These are phyloP conservation scores for Drosophila azteca DNA, from an alignment of 1,140 invertebrate genomes.

Conservation along the genomic window DNA sequence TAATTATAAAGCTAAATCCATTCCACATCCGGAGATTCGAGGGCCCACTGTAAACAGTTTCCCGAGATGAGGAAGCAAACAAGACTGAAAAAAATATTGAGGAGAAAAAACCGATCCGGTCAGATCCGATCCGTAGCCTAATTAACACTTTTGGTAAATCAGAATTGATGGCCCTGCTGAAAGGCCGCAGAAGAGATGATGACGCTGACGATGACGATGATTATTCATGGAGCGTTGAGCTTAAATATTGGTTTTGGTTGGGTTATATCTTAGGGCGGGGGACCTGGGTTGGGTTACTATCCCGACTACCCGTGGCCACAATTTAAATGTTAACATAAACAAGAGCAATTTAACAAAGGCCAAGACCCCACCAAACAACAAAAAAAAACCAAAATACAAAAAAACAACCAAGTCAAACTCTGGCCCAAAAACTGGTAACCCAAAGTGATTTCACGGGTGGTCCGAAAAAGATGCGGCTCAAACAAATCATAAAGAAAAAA, in stretches of 20 bases:
- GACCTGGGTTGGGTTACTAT: conserved; percentile 27
- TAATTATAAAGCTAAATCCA: too few relatives aligned
- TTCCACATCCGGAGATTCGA: not conserved
- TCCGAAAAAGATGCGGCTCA: conserved; percentile 78
- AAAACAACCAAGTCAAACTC: conserved; percentile 36
- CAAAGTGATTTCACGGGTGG: conserved; percentile 81
- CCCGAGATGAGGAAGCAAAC: conserved; percentile 29
- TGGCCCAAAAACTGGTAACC: conserved; percentile 59
- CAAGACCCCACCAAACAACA: conserved; percentile 31
- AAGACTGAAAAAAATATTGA: conserved; percentile 17
- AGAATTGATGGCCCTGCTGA: conserved; percentile 78
- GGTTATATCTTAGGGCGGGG: conserved; percentile 13
- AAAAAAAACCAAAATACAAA: conserved; percentile 13
- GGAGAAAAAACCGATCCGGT: conserved; percentile 28
- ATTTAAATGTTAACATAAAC: conserved; percentile 83
- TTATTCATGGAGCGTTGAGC: conserved; percentile 79
- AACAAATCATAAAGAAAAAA: conserved; percentile 79
- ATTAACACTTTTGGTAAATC: conserved; percentile 82
- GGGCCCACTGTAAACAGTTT: conserved; percentile 32
- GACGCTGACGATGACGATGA: conserved; percentile 61
- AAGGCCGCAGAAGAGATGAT: conserved; percentile 59
- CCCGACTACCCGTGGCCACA: conserved; percentile 76
- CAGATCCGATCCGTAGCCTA: conserved; percentile 43
- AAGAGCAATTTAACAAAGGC: conserved; percentile 83
- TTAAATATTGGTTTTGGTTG: conserved; percentile 81